These are phyloP conservation scores for Lordiphosa mommai DNA, from an alignment of 1,140 invertebrate genomes.

Conservation along the genomic window DNA sequence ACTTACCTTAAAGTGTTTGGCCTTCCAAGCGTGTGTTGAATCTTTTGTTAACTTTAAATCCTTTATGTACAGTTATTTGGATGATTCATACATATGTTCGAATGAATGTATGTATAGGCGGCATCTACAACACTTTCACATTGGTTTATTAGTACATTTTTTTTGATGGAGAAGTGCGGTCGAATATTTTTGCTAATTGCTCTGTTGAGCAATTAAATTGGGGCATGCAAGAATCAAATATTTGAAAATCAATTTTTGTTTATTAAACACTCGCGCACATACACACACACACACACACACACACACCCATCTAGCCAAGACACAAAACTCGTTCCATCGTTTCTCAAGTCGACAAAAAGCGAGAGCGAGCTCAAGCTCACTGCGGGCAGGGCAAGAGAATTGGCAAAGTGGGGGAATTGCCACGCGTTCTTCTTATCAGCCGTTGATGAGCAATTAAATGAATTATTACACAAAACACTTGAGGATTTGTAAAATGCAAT, in stretches of 20 bases:
- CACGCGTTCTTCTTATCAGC: conserved; percentile 9
- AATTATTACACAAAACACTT: neutral
- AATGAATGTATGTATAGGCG: too few relatives aligned
- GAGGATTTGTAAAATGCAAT: neutral
- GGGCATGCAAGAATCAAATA: neutral
- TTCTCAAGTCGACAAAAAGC: conserved; percentile 12
- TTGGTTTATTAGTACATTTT: too few relatives aligned
- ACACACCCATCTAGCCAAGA: neutral
- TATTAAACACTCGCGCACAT: conserved; percentile 7
- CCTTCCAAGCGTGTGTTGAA: too few relatives aligned
- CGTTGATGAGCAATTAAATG: neutral
- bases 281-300: conserved; percentile 1
- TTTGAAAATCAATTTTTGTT: too few relatives aligned
- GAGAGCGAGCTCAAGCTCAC: conserved; percentile 3
- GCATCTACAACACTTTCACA: too few relatives aligned
- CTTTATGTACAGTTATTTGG: too few relatives aligned
- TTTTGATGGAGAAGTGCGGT: too few relatives aligned
- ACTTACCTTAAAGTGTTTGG: too few relatives aligned
- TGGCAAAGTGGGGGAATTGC: neutral
- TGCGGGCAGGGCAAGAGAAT: neutral
- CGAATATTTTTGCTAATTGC: too few relatives aligned
- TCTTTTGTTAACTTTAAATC: too few relatives aligned
- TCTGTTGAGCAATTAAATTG: neutral
- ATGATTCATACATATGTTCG: too few relatives aligned
- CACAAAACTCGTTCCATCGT: conserved; percentile 1